Evolutionary conservation across 2,113 vertebrate genomes (phyloP).

Genomic region (Vanacampus margaritifer): DNA sequence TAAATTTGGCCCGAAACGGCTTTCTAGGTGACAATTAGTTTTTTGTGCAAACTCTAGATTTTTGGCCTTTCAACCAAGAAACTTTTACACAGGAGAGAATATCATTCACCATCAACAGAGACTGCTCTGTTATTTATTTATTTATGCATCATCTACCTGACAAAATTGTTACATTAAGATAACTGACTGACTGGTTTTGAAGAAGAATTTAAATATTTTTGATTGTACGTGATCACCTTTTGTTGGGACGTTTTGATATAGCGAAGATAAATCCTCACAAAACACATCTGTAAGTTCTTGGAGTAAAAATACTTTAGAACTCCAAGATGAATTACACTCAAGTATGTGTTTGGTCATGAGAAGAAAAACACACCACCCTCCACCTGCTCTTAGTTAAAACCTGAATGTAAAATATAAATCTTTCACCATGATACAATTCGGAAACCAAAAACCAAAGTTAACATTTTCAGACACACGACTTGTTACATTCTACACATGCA

Average conservation of each 20-base stretch:
- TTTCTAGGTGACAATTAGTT: background rate
- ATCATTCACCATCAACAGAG: conserved; percentile 15
- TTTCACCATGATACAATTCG: conserved; percentile 2
- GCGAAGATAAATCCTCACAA: conserved; percentile 31
- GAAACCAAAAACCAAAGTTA: conserved; percentile 7
- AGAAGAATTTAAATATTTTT: conserved; percentile 13
- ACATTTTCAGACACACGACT: conserved; percentile 11
- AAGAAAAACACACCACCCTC: conserved; percentile 28
- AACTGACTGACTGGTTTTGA: conserved; percentile 7
- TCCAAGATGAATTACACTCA: conserved; percentile 31
- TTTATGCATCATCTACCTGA: background rate
- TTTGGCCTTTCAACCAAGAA: background rate
- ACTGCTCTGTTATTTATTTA: background rate
- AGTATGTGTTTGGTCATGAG: conserved; percentile 24
- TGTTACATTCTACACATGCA: conserved; percentile 5
- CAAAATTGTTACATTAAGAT: background rate
- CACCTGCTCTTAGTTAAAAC: conserved; percentile 21
- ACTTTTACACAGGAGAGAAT: background rate
- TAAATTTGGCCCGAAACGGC: background rate
- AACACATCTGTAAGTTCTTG: conserved; percentile 41
- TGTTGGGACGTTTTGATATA: conserved; percentile 38
- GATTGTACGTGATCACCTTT: conserved; percentile 11
- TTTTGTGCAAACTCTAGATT: background rate
- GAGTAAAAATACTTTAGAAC: conserved; percentile 33
- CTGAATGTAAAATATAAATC: conserved; percentile 6